Base-by-base conservation (phyloP, 2,797 vertebrate genomes). In the Phrynocephalus forsythii region DNA sequence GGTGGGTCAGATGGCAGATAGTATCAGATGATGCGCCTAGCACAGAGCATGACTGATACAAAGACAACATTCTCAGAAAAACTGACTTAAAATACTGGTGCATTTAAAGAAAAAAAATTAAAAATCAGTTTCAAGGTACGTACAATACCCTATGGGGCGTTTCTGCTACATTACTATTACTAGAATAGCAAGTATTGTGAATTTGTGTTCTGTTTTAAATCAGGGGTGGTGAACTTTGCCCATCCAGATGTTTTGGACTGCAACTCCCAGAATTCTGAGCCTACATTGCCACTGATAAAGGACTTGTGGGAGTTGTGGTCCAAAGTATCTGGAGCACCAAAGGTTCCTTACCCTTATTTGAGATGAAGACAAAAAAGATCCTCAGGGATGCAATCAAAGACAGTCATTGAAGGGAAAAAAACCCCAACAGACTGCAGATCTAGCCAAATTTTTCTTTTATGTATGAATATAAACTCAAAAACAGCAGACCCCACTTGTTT, bases 361-460 rank as follows among this genome's bases (percentile, higher is more conserved):
- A 44, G 38, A 44, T 10, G 26, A 48, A 78, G 78, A 0, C 38
- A 82, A 91, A 91, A 92, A 93, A 93, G 92, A 92, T 92, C 88
- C 89, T 77, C 69, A 0, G 0, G 0, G 0, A 84, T 80, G 48
- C 77, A 85, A 88, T 82, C 86, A 83, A 85, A 93, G 90, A 73
- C 52, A 94, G 48, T 8, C 83, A 86, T 60, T 50, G 26, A 38
- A 20, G 33, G 18, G 33, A 63, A 26, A 28, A 79, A 76, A 73
- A 68, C 86, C 92, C 92, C 72, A 80, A 90, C 68, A 93, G 90
- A 28, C 84, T 85, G 52, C 79, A 76, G 84, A 7, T 56, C 90
- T 76, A 88, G 92, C 87, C 90, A 91, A 80, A 86, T 79, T 44
- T 73, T 38, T 71, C 22, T 67, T n/a, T 30, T 22, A 24, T 9